Conservation (phyloP, 1,140 invertebrate genomes). For the Wiebesia pumilae region DNA sequence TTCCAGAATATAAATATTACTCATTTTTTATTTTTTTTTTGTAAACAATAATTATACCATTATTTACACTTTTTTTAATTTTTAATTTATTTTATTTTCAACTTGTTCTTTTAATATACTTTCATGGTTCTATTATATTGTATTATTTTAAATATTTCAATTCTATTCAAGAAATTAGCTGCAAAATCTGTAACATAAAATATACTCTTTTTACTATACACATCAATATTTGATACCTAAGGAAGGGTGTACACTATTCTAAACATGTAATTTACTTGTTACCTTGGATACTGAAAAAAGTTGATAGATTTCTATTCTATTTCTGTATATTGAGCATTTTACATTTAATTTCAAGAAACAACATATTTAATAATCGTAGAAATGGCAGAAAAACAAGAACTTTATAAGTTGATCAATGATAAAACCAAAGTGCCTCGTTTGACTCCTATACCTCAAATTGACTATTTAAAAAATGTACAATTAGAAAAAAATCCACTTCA, state of each 20-base stretch:
- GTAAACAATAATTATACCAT: constrained; percentile 21
- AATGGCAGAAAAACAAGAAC: constrained; percentile 53
- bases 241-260: constrained; percentile 10
- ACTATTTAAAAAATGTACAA: constrained; percentile 17
- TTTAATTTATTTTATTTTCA: neutral
- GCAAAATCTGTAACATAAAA: constrained; percentile 5
- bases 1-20: constrained; percentile 97
- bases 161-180: neutral
- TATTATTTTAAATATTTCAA: neutral
- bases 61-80: neutral
- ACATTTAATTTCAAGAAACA: constrained; percentile 23
- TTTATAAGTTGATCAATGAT: constrained; percentile 53
- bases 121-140: neutral
- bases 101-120: neutral
- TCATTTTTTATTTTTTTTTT: constrained; percentile 76
- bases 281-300: constrained; percentile 54
- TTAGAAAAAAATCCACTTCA: constrained; percentile 42
- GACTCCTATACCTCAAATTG: constrained; percentile 42
- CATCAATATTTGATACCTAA: neutral
- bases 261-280: constrained; percentile 40
- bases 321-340: constrained; percentile 37
- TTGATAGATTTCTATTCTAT: constrained; percentile 40
- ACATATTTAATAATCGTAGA: neutral
- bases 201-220: constrained; percentile 20
- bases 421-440: constrained; percentile 52